Percentiles rank a stretch among this genome's conserved stretches.
These are phyloP conservation scores for Drosophila helvetica DNA, from an alignment of 2,888 invertebrate species.

Conservation along the genomic window DNA sequence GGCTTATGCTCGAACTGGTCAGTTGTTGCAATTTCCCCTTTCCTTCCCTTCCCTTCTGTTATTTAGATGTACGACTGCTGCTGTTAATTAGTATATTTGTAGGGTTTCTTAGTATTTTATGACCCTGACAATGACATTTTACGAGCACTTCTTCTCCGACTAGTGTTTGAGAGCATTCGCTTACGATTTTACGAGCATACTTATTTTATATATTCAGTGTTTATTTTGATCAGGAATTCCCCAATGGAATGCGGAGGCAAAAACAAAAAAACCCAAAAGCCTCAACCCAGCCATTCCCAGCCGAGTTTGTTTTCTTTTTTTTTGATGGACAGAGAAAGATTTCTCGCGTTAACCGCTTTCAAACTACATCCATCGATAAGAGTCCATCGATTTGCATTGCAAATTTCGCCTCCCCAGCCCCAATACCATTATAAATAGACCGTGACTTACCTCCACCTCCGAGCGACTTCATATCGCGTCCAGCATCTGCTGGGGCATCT, in stretches of 20 bases:
- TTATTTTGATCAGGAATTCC: slow-evolving; percentile 58
- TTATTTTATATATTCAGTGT: slow-evolving; percentile 31
- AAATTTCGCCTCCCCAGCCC: slow-evolving; percentile 37
- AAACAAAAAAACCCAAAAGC: slow-evolving; percentile 19
- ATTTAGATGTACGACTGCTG: slow-evolving; percentile 18
- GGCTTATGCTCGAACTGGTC: slow-evolving; percentile 13
- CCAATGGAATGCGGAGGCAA: slow-evolving; percentile 52
- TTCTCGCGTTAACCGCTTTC: slow-evolving; percentile 53
- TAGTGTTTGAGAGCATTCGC: slow-evolving; percentile 11
- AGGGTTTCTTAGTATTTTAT: slow-evolving; percentile 23
- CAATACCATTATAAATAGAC: slow-evolving; percentile 52
- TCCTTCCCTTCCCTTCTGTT: no score
- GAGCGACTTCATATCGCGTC: slow-evolving; percentile 57
- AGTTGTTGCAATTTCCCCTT: slow-evolving; percentile 24
- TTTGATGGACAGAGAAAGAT: slow-evolving; percentile 29
- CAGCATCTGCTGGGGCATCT: slow-evolving; percentile 54
- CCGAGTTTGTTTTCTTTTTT: background rate
- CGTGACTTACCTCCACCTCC: slow-evolving; percentile 41
- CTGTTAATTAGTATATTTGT: slow-evolving; percentile 32
- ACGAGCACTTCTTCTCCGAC: slow-evolving; percentile 22
- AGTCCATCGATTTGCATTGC: slow-evolving; percentile 59
- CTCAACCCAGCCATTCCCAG: slow-evolving; percentile 5
- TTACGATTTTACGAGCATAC: background rate
- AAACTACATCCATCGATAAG: slow-evolving; percentile 27
- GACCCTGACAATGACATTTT: slow-evolving; percentile 26